Percentiles rank a stretch among this genome's conserved stretches.
Evolutionary conservation across 2,797 vertebrate species (phyloP).

Genomic region (Pelodytes ibericus): DNA sequence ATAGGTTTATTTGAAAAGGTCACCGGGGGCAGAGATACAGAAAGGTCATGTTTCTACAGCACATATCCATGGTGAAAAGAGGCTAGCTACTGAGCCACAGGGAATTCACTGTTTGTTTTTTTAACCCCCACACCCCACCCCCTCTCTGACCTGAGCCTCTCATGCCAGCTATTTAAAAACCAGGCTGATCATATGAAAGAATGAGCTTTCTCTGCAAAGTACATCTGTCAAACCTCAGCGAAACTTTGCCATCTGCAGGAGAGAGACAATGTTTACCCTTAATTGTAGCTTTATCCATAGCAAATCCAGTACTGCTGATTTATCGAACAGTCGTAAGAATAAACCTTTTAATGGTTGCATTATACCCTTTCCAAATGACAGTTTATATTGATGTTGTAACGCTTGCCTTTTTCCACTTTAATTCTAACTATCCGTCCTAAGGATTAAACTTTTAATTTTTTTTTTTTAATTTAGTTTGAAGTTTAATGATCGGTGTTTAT

Average conservation of each 20-base stretch:
- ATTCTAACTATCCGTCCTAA: no score
- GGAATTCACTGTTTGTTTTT: slow-evolving; percentile 35
- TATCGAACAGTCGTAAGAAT: no score
- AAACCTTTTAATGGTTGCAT: no score
- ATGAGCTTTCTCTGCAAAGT: neutral
- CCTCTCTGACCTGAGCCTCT: slow-evolving; percentile 16
- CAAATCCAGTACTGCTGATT: no score
- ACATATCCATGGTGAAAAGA: slow-evolving; percentile 38
- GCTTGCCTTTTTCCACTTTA: no score
- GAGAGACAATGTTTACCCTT: neutral
- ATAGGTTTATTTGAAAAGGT: slow-evolving; percentile 43
- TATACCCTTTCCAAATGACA: no score
- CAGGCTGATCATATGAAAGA: neutral
- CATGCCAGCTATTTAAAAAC: slow-evolving; percentile 23
- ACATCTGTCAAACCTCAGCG: neutral
- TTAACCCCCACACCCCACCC: no score
- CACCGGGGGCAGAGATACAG: slow-evolving; percentile 19
- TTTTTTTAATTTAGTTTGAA: no score
- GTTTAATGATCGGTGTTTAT: no score
- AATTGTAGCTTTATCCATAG: no score
- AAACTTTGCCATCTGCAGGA: neutral
- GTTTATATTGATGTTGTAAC: no score
- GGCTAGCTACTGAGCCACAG: slow-evolving; percentile 18
- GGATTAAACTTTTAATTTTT: no score
- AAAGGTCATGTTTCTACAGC: slow-evolving; percentile 51